Conservation (phyloP, 2,888 invertebrate species). For the Lobophora halterata region DNA sequence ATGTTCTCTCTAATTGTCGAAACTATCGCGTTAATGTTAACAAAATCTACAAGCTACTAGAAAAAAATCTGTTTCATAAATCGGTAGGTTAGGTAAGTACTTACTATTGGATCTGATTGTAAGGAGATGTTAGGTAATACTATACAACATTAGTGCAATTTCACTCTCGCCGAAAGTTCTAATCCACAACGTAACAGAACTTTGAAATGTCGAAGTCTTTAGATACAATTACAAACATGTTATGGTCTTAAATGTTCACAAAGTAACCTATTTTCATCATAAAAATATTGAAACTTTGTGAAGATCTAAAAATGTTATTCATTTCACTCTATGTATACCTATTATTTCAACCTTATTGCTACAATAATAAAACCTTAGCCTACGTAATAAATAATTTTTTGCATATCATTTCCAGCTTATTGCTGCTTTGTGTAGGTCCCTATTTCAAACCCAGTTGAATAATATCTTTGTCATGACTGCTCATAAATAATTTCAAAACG, state of each 20-base stretch:
- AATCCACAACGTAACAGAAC: too few species aligned
- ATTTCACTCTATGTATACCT: slow-evolving; percentile 10
- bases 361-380: slow-evolving; percentile 15
- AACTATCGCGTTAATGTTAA: slow-evolving; percentile 72
- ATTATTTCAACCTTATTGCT: slow-evolving; percentile 6
- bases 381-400: slow-evolving; percentile 22
- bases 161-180: too few species aligned
- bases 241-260: too few species aligned
- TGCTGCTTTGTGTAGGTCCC: slow-evolving; percentile 10
- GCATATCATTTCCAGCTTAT: slow-evolving; percentile 11
- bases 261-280: slow-evolving; percentile 14
- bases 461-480: slow-evolving; percentile 16
- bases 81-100: too few species aligned
- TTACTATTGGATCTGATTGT: slow-evolving; percentile 59
- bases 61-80: slow-evolving; percentile 44
- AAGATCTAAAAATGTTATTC: slow-evolving; percentile 19
- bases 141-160: slow-evolving; percentile 68
- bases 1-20: slow-evolving; percentile 64
- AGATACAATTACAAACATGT: too few species aligned
- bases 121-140: slow-evolving; percentile 60
- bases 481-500: slow-evolving; percentile 3
- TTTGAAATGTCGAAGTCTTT: slow-evolving; percentile 35
- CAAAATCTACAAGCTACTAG: slow-evolving; percentile 72
- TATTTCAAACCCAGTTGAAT: slow-evolving; percentile 7
- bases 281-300: slow-evolving; percentile 15